Conservation (phyloP, 2,888 invertebrate genomes). For the Melinaea marsaeus region DNA sequence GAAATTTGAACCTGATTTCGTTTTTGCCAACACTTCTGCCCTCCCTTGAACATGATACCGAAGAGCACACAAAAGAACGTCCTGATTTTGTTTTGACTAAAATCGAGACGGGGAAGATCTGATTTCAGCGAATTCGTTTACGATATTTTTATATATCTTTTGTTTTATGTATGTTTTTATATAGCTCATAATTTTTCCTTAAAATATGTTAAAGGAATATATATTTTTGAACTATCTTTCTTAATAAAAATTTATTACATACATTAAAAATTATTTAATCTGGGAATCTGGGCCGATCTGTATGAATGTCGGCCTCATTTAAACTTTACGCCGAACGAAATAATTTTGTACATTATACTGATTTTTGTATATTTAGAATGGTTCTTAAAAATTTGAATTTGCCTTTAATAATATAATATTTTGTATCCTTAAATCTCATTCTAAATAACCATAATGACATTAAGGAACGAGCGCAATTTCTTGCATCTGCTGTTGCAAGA, state of each 20-base stretch:
- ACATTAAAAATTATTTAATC: too few relatives aligned
- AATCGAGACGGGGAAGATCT: constrained; percentile 59
- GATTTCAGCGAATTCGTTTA: constrained; percentile 65
- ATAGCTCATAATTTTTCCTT: not conserved
- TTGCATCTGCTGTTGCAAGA: constrained; percentile 8
- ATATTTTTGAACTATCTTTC: too few relatives aligned
- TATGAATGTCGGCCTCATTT: too few relatives aligned
- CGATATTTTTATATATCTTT: constrained; percentile 36
- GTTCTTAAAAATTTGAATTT: too few relatives aligned
- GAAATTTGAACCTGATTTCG: constrained; percentile 21
- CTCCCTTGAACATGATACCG: constrained; percentile 68
- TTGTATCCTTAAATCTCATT: not conserved
- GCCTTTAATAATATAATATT: too few relatives aligned
- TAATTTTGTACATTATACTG: too few relatives aligned
- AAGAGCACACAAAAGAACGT: constrained; percentile 69
- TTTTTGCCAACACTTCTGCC: constrained; percentile 35
- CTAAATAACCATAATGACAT: not conserved
- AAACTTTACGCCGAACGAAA: too few relatives aligned
- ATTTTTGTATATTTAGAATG: too few relatives aligned
- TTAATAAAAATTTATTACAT: too few relatives aligned
- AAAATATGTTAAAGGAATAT: too few relatives aligned
- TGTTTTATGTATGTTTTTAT: constrained; percentile 1
- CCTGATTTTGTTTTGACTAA: constrained; percentile 76
- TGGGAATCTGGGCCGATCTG: too few relatives aligned
- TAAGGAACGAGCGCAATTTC: constrained; percentile 3